Evolutionary conservation across 2,888 invertebrate genomes (phyloP).

Genomic region (Drosophila percnosoma): DNA sequence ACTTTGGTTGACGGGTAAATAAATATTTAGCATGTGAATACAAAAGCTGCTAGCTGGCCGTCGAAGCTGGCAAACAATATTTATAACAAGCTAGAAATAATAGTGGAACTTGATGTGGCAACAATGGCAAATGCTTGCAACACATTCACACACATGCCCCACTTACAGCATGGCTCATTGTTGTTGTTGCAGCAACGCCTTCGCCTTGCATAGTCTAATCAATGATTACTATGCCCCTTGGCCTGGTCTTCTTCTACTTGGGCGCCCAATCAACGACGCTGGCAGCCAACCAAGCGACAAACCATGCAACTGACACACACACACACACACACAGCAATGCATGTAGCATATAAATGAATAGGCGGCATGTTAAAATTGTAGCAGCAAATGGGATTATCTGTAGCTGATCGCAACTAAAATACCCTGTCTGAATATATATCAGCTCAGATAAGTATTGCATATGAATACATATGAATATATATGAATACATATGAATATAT

Average conservation of each 20-base stretch:
- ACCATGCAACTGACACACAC: conserved; percentile 40
- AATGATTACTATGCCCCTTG: conserved; percentile 66
- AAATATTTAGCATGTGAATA: conserved; percentile 71
- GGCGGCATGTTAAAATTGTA: conserved; percentile 32
- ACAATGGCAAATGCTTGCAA: conserved; percentile 41
- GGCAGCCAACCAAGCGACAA: conserved; percentile 17
- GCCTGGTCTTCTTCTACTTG: conserved; percentile 44
- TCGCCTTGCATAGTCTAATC: conserved; percentile 62
- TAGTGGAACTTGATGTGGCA: conserved; percentile 56
- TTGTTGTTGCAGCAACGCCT: conserved; percentile 43
- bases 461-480: not conserved
- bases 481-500: too few species aligned
- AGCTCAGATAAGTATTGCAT: not conserved
- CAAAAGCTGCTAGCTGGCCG: conserved; percentile 21
- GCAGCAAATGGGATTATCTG: conserved; percentile 6
- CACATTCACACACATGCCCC: conserved; percentile 35
- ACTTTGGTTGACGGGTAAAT: conserved; percentile 69
- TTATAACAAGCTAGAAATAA: conserved; percentile 70
- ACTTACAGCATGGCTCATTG: conserved; percentile 29
- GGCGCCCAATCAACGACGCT: conserved; percentile 57
- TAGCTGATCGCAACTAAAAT: conserved; percentile 8
- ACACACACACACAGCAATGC: conserved; percentile 9
- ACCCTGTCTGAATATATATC: conserved; percentile 10
- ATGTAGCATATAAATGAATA: conserved; percentile 32
- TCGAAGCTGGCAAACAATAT: conserved; percentile 56